phyloP scores from a whole-genome alignment of 2,797 vertebrate species.

The Oreortyx pictus region DNA sequence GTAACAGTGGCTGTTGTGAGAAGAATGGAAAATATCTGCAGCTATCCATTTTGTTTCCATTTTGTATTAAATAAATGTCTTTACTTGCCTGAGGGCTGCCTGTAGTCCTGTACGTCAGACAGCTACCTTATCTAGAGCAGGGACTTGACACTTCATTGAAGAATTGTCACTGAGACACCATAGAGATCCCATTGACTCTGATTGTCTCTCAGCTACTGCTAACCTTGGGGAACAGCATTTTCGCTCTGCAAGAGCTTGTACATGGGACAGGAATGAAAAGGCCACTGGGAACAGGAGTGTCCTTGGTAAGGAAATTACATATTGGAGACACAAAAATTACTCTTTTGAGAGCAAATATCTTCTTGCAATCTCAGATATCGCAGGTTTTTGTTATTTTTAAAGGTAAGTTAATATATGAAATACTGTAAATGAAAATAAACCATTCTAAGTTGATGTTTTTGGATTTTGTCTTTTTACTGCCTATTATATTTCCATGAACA shows the following conservation, averaged over 20 bases:
- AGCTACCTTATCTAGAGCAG: not conserved
- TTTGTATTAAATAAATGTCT: not conserved
- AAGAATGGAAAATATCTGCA: not conserved
- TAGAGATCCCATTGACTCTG: not conserved
- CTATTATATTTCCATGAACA: not conserved
- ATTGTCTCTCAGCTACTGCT: not conserved
- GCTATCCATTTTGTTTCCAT: not conserved
- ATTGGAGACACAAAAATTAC: not conserved
- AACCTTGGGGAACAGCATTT: not conserved
- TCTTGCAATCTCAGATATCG: not conserved
- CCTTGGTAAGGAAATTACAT: not conserved
- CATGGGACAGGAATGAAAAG: not conserved
- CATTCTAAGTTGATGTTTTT: not conserved
- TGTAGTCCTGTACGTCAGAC: not conserved
- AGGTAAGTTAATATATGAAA: not conserved
- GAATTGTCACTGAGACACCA: not conserved
- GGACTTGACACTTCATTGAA: not conserved
- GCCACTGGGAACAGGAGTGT: fast-evolving
- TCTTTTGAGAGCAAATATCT: not conserved
- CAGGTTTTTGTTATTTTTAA: not conserved
- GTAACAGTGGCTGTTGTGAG: not conserved
- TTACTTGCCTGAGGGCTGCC: not conserved
- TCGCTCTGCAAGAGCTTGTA: not conserved
- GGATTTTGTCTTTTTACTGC: not conserved
- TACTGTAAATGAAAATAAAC: not conserved